A percentile compares a stretch with the other conserved stretches of the same genome.
phyloP scores from a whole-genome alignment of 2,888 invertebrate species.

The Leucoma salicis region DNA sequence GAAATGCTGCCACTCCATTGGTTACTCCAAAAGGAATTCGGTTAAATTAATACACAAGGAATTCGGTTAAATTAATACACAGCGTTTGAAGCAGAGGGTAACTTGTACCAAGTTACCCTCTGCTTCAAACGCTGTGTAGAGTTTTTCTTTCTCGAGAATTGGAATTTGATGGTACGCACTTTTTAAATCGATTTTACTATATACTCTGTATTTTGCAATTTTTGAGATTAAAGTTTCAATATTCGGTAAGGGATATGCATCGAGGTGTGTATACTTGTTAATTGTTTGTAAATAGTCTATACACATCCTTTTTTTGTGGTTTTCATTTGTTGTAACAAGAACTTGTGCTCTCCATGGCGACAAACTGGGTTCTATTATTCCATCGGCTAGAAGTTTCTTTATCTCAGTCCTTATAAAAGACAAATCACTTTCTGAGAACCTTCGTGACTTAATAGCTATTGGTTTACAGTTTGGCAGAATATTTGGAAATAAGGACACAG shows the following conservation, averaged over 20 bases:
- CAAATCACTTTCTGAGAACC: background rate
- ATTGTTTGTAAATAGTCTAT: no score
- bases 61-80: no score
- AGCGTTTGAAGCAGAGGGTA: no score
- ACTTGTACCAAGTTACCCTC: background rate
- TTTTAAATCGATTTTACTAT: background rate
- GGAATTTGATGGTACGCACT: background rate
- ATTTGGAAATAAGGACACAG: background rate
- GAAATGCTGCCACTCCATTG: slow-evolving; percentile 4
- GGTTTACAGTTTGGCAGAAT: background rate
- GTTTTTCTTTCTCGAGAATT: background rate
- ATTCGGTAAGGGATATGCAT: background rate
- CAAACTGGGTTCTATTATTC: no score
- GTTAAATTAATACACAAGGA: background rate
- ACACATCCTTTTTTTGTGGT: no score
- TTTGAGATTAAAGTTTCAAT: background rate
- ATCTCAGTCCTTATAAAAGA: background rate
- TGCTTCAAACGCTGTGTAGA: background rate
- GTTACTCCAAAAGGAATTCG: background rate
- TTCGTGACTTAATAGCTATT: background rate
- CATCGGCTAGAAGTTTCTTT: background rate
- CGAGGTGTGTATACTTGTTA: no score
- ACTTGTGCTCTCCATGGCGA: no score
- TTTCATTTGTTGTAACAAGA: no score
- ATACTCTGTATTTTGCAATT: background rate